These are phyloP conservation scores for Peromyscus aztecus DNA, from an alignment of 2,797 vertebrate species.

Conservation along the genomic window DNA sequence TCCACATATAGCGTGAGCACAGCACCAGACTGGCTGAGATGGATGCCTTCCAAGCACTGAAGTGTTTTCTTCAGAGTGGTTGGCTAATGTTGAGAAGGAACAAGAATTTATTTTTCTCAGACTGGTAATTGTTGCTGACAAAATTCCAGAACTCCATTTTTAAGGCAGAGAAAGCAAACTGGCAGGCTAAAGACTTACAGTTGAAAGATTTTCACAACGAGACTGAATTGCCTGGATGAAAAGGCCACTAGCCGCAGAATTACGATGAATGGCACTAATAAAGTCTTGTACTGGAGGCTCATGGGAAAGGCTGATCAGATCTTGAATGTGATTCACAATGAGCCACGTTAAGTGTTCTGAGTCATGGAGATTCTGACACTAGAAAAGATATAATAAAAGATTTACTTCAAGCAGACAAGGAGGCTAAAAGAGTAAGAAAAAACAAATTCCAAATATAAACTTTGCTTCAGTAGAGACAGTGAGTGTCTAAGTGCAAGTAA, in stretches of 20 bases:
- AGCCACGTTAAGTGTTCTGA: slow-evolving; percentile 99
- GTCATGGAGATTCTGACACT: slow-evolving; percentile 99
- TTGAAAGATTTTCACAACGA: slow-evolving; percentile 96
- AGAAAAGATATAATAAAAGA: background rate
- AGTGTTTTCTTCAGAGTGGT: slow-evolving; percentile 96
- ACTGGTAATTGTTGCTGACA: background rate
- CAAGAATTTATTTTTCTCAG: background rate
- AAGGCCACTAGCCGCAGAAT: slow-evolving; percentile 97
- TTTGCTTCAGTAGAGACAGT: background rate
- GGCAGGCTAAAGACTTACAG: slow-evolving; percentile 86
- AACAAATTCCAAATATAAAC: background rate
- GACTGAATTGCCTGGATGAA: slow-evolving; percentile 99
- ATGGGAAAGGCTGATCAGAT: slow-evolving; percentile 96
- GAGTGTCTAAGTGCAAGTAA: background rate
- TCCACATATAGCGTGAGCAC: slow-evolving; percentile 96
- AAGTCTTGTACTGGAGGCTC: slow-evolving; percentile 99
- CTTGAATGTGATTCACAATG: slow-evolving; percentile 97
- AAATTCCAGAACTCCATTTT: background rate
- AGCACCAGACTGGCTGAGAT: slow-evolving; percentile 98
- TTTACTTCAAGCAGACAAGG: background rate
- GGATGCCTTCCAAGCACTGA: slow-evolving; percentile 98
- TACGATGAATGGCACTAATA: slow-evolving; percentile 98
- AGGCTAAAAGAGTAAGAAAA: background rate
- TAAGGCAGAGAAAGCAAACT: background rate
- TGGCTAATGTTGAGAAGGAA: slow-evolving; percentile 88